Evolutionary conservation across 2,888 invertebrate genomes (phyloP).

Genomic region (Morinoia aosen): DNA sequence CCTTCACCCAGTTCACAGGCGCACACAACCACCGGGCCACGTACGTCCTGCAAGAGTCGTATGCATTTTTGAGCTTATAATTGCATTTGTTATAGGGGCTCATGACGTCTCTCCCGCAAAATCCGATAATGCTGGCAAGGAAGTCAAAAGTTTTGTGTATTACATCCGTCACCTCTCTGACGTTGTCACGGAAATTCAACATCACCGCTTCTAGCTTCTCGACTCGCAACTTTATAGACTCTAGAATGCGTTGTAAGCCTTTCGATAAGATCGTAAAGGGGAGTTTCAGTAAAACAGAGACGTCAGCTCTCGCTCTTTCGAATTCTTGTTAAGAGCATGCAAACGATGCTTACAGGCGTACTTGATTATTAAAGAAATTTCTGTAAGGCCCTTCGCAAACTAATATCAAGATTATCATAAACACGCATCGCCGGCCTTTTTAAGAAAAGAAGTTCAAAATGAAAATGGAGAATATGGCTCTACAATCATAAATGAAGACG

Average conservation of each 20-base stretch:
- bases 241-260: constrained; percentile 19
- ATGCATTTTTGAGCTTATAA: constrained; percentile 14
- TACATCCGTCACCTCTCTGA: constrained; percentile 26
- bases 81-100: constrained; percentile 33
- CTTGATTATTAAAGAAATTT: constrained; percentile 39
- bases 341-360: constrained; percentile 27
- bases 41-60: neutral
- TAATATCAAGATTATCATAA: constrained; percentile 28
- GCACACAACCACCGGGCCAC: neutral
- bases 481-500: constrained; percentile 40
- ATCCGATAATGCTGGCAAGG: neutral
- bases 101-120: constrained; percentile 53
- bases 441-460: constrained; percentile 40
- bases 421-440: constrained; percentile 38
- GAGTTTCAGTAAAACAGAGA: neutral
- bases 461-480: constrained; percentile 29
- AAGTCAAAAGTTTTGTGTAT: constrained; percentile 24
- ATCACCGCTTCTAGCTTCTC: constrained; percentile 33
- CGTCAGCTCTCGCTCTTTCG: constrained; percentile 23
- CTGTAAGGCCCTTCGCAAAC: constrained; percentile 35
- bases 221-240: constrained; percentile 8
- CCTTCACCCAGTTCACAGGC: neutral
- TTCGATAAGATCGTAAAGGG: constrained; percentile 34
- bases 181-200: neutral
- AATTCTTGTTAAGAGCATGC: constrained; percentile 41